Percentiles rank a stretch among this genome's conserved stretches.
Conservation (phyloP, 2,888 invertebrate genomes). For the Eupeodes luniger region DNA sequence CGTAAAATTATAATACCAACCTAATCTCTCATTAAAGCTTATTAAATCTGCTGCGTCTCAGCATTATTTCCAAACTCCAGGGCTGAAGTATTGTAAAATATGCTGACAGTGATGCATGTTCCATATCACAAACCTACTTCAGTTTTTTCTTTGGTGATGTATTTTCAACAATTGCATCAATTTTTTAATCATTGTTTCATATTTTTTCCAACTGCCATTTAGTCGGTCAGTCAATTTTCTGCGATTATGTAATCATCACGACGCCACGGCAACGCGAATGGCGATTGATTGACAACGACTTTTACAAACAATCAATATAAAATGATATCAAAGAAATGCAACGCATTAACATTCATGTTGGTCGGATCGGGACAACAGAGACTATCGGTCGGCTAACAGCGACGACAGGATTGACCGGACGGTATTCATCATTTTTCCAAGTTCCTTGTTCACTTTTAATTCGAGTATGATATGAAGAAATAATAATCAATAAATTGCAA, state of each 20-base stretch:
- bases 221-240: conserved; percentile 8
- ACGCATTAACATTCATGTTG: conserved; percentile 19
- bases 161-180: not conserved
- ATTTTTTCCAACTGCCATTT: conserved; percentile 20
- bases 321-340: conserved; percentile 1
- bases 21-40: not conserved
- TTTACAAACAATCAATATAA: conserved; percentile 3
- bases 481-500: conserved; percentile 31
- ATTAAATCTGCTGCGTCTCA: conserved; percentile 7
- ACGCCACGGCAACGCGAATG: no score
- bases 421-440: conserved; percentile 29
- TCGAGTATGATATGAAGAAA: conserved; percentile 19
- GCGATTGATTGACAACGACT: not conserved
- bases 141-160: not conserved
- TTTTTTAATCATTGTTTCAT: conserved; percentile 31
- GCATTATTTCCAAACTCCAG: not conserved
- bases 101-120: conserved; percentile 22
- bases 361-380: not conserved
- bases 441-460: conserved; percentile 1
- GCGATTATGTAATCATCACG: not conserved
- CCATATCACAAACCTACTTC: conserved; percentile 15
- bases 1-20: not conserved
- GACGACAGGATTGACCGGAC: not conserved
- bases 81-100: not conserved
- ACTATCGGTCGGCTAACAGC: no score